Conservation (phyloP, 2,113 vertebrate genomes). For the Mellivora capensis region DNA sequence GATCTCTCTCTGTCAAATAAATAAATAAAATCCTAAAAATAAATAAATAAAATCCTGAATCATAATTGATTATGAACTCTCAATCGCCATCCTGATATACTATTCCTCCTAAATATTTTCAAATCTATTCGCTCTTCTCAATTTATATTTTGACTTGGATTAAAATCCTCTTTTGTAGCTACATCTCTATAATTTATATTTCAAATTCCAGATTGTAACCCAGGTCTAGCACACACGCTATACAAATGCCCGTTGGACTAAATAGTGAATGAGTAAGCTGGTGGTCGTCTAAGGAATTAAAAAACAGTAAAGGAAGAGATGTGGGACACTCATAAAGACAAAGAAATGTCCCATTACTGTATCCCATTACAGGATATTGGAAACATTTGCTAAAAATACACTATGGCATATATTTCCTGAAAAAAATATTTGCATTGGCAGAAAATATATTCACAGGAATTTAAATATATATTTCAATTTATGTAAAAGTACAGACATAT, state of each 20-base stretch:
- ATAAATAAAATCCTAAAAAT: no score
- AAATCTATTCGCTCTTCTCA: neutral
- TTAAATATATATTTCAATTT: neutral
- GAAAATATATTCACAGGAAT: neutral
- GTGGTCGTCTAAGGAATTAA: neutral
- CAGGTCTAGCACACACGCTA: neutral
- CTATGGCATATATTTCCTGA: neutral
- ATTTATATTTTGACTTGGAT: neutral
- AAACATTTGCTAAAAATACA: neutral
- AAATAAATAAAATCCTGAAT: neutral
- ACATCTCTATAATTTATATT: neutral
- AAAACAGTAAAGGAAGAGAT: neutral
- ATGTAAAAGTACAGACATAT: neutral
- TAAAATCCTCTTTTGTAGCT: neutral
- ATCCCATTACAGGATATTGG: neutral
- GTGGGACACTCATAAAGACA: neutral
- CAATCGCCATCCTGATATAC: neutral
- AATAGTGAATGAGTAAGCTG: neutral
- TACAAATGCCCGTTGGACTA: neutral
- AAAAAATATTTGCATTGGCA: neutral
- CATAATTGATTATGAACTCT: neutral
- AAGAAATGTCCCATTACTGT: neutral
- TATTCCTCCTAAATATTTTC: neutral
- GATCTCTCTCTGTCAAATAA: no score
- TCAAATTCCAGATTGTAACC: neutral